Evolutionary conservation across 2,113 vertebrate species (phyloP).

Genomic region (Saiga tatarica): DNA sequence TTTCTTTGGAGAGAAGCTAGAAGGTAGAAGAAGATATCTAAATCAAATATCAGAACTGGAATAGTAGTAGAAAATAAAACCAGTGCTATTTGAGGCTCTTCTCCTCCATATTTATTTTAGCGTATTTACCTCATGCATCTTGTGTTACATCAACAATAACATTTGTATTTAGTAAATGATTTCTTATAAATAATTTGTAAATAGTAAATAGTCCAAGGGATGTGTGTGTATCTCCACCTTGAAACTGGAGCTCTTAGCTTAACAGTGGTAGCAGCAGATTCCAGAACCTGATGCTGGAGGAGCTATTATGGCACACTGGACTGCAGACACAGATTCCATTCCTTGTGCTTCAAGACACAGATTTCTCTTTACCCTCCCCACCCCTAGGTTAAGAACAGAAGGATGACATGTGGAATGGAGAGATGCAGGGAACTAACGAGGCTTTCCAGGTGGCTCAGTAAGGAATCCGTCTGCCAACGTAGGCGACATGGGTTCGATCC

Average conservation of each 20-base stretch:
- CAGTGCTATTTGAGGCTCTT: slow-evolving; percentile 64
- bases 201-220: not conserved
- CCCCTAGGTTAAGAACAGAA: not conserved
- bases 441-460: not conserved
- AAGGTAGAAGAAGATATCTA: slow-evolving; percentile 51
- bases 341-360: not conserved
- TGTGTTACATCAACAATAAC: slow-evolving; percentile 62
- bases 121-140: slow-evolving; percentile 59
- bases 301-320: not conserved
- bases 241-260: slow-evolving; percentile 27
- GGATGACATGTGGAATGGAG: not conserved
- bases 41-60: slow-evolving; percentile 63
- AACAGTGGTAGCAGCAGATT: not conserved
- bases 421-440: not conserved
- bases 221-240: not conserved
- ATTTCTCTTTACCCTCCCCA: not conserved
- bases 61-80: slow-evolving; percentile 67
- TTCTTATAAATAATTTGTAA: slow-evolving; percentile 43
- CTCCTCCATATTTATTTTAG: slow-evolving; percentile 75
- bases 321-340: not conserved
- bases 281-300: not conserved
- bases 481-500: not conserved
- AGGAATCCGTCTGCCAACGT: not conserved
- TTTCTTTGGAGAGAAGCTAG: slow-evolving; percentile 10
- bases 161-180: slow-evolving; percentile 55